Evolutionary conservation across 2,888 invertebrate species (phyloP), one percentile per base, ranked within the genome.

Genomic region (Sinodicranocentrus sp.): DNA sequence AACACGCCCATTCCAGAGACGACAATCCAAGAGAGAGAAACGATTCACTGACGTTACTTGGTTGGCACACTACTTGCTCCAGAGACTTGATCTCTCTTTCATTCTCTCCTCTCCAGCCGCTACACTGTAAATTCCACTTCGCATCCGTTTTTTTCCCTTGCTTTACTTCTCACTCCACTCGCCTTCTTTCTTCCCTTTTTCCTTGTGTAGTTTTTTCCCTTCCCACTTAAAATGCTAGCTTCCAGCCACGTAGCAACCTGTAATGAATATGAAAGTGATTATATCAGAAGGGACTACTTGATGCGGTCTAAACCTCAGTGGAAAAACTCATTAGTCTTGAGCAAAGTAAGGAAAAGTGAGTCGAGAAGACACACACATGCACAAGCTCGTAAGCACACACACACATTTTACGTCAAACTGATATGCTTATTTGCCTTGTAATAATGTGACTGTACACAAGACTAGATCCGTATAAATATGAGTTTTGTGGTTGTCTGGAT

Each of bases 181-280:
- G 6, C 23, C 67, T 43, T 43, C 25, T 72, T 39, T 71, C 54
- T 72, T 23, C 43, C 17, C 21, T 17, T 15, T 73, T 23, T 43
- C 25, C 61, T 21, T 61, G 39, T 72, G 21, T 33, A 33, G n/a
- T n/a, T n/a, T 72, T 59, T 39, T 72, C 28, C 33, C 61, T 5
- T 21, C 57, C 48, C 54, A 44, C 25, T 33, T 75, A 70, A 75
- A 75, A 75, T 82, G 61, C 76, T 65, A 71, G 77, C 83, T 83
- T 72, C 71, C 63, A 83, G 83, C 72, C 61, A 82, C 71, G 78
- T 63, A 67, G 72, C 75, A 82, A 82, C 77, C 83, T 83, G 83
- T 83, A 83, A 83, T 83, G 83, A 83, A 76, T 82, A 82, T 82
- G 75, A 82, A 82, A 75, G 75, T 68, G 82, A 82, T 82, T 82